Evolutionary conservation across 2,113 vertebrate species (phyloP), one percentile per base, ranked within the genome.

Genomic region (Rhinolophus sinicus): DNA sequence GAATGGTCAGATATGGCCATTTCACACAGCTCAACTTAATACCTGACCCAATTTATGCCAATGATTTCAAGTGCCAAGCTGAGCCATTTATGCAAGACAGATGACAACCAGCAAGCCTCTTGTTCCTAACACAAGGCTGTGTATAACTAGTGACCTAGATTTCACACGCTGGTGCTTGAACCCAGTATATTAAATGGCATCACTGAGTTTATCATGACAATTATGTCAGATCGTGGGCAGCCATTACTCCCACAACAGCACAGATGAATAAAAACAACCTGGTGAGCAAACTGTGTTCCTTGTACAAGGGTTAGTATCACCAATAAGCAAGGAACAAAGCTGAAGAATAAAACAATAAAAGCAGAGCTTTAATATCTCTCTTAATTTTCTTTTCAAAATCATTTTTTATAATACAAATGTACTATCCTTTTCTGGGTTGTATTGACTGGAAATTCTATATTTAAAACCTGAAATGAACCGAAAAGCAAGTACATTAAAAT

Each of bases 101-200:
- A 88, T 8, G 73, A 88, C 89, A 81, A 88, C 94, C 95, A 97
- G 89, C 35, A 89, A 96, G 94, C 75, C 56, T 56, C 62, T 88
- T 94, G 58, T 90, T 96, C 35, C 50, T 18, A 12, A 56, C 88
- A 78, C 18, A 56, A 89, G 95, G 95, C 88, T 97, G 86, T 65
- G 91, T 85, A 40, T 1, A 84, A 94, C n/a, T 33, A 47, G 95
- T 93, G 95, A 98, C 82, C 94, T 67, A 96, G 64, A 96, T 95
- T 84, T 86, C 91, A 96, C 62, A 97, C 38, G 0, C 58, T 92
- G 77, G 54, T 86, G 96, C 52, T 54, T 84, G 82, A 93, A 94
- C 21, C 22, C 70, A 80, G 38, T 75, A 97, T 95, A 38, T 54
- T 64, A 97, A 81, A 76, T 0, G 38, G 64, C 35, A 7, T 78